Evolutionary conservation across 2,888 invertebrate species (phyloP).

Genomic region (Eristalinus sepulchralis): DNA sequence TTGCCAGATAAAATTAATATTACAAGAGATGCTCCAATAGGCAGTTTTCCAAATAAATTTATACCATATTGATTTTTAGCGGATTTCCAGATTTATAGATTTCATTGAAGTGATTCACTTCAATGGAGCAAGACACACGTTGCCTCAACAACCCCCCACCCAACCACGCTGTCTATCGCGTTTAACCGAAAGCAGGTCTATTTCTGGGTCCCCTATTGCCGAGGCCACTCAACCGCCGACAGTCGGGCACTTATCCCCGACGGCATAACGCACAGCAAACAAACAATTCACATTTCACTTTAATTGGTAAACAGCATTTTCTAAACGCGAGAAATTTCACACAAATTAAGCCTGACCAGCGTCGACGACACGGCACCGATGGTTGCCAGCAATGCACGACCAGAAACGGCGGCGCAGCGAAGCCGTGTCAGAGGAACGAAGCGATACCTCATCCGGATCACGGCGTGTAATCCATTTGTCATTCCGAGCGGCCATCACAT

Average conservation of each 20-base stretch:
- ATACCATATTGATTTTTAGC: too few species aligned
- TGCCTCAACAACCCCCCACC: too few species aligned
- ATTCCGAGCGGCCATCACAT: neutral
- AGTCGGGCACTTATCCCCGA: neutral
- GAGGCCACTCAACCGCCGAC: neutral
- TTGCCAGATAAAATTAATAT: too few species aligned
- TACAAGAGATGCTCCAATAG: too few species aligned
- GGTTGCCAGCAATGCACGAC: neutral
- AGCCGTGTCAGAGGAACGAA: neutral
- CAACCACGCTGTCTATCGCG: too few species aligned
- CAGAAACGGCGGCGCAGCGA: neutral
- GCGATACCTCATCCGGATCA: constrained; percentile 14
- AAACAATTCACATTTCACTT: constrained; percentile 11
- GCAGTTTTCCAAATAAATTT: too few species aligned
- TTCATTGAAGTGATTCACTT: too few species aligned
- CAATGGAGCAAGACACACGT: too few species aligned
- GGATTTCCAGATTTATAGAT: too few species aligned
- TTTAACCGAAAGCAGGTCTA: too few species aligned
- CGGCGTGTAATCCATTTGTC: constrained; percentile 3
- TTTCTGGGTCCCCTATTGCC: too few species aligned
- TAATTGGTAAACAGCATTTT: constrained; percentile 17
- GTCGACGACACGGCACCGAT: neutral
- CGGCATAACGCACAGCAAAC: neutral
- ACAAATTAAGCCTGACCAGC: constrained; percentile 4
- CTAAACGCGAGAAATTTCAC: constrained; percentile 9